Evolutionary conservation across 2,888 invertebrate species (phyloP), one percentile per base, ranked within the genome.

Genomic region (Plebejus anna): DNA sequence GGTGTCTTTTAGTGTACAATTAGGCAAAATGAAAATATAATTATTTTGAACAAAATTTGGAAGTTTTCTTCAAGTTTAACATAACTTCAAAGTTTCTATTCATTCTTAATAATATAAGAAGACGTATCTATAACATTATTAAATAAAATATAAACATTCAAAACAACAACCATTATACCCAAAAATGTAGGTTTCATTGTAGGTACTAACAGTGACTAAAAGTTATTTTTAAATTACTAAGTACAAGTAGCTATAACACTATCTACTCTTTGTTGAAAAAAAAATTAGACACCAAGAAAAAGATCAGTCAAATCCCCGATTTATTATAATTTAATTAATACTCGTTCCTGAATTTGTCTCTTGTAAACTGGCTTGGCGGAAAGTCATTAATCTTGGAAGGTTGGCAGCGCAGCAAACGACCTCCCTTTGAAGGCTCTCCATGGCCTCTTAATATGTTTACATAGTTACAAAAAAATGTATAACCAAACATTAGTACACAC

Each of bases 341-440:
- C 79, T 89, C 90, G 90, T 91, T 89, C 88, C 89, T 89, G 88
- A 87, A 86, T 89, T 88, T 86, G 87, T 88, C 87, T 88, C 86
- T 84, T 87, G 90, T 89, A 91, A 91, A 90, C 87, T 88, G 88
- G 90, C 90, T 89, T 89, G 87, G 87, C 85, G 90, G 89, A 89
- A 91, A 86, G 87, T 90, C 91, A 93, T 92, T 92, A 92, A 93
- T 92, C 92, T 93, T 90, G 87, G 87, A 83, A 89, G 86, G 88
- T 87, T 90, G 91, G 90, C 91, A 91, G 90, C 89, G 87, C 88
- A 92, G 91, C 91, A 92, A 93, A 92, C 90, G 90, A 92, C 90
- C 91, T 92, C 88, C 90, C 89, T 89, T 91, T 91, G 0, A 92
- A 90, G 90, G 88, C 90, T 88, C 90, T 92, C 91, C 89, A 89